phyloP scores from a whole-genome alignment of 2,888 invertebrate species.

The Dascillus cervinus region DNA sequence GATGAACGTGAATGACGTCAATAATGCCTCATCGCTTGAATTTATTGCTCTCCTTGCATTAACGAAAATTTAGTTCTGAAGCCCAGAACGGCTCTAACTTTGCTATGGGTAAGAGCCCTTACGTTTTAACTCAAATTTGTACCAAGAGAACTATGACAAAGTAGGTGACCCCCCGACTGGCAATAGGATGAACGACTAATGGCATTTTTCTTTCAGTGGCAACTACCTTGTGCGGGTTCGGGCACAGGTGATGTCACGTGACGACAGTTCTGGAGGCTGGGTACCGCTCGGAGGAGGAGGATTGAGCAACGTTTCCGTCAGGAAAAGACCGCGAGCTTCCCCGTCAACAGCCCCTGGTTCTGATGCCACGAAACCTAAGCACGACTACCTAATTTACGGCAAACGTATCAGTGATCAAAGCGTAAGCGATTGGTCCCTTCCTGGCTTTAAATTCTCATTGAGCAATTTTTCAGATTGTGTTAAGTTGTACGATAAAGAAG shows the following conservation, averaged over 20 bases:
- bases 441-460: neutral
- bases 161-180: no score
- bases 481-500: slow-evolving; percentile 90
- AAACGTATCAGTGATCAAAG: slow-evolving; percentile 87
- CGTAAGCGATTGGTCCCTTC: slow-evolving; percentile 50
- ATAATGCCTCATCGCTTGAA: no score
- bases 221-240: slow-evolving; percentile 94
- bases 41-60: no score
- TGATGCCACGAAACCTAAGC: slow-evolving; percentile 51
- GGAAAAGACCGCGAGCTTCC: slow-evolving; percentile 56
- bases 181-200: no score
- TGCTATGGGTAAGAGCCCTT: no score
- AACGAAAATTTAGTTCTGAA: no score
- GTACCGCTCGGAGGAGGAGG: slow-evolving; percentile 90
- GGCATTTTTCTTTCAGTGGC: slow-evolving; percentile 62
- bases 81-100: no score
- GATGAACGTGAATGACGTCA: slow-evolving; percentile 28
- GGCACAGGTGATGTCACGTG: slow-evolving; percentile 98
- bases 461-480: slow-evolving; percentile 64
- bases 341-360: slow-evolving; percentile 22
- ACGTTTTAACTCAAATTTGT: no score
- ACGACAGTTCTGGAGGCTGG: slow-evolving; percentile 96
- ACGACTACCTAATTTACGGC: slow-evolving; percentile 90
- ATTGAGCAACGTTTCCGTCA: slow-evolving; percentile 86
- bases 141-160: no score